These are phyloP conservation scores for Atta cephalotes DNA, from an alignment of 1,140 invertebrate species.

Conservation along the genomic window DNA sequence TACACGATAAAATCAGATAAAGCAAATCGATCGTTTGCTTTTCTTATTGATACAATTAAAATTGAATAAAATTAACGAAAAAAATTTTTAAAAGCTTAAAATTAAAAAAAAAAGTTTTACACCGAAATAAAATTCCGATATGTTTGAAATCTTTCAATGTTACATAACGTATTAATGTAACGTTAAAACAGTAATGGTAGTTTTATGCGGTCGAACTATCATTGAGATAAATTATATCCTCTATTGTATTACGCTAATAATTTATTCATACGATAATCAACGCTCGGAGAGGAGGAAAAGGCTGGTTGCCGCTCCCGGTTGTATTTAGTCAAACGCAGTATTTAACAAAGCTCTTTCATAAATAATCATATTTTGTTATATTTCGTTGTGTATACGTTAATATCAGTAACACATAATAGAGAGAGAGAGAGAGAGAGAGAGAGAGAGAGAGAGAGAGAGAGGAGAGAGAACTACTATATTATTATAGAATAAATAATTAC, in stretches of 20 bases:
- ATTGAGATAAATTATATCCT: slow-evolving; percentile 43
- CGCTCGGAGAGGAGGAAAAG: slow-evolving; percentile 25
- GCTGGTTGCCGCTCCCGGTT: neutral
- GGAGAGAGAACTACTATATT: neutral
- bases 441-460: too few species aligned
- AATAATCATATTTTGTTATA: slow-evolving; percentile 32
- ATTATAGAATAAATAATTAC: slow-evolving; percentile 39
- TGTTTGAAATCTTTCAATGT: neutral
- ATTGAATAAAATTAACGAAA: neutral
- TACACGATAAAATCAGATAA: slow-evolving; percentile 11
- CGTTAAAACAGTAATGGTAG: slow-evolving; percentile 36
- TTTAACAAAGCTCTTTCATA: slow-evolving; percentile 48
- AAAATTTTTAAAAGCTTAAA: neutral
- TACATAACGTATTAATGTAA: neutral
- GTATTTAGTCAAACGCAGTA: slow-evolving; percentile 28
- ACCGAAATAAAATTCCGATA: neutral
- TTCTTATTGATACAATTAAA: neutral
- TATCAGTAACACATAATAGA: slow-evolving; percentile 15
- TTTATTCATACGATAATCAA: slow-evolving; percentile 54
- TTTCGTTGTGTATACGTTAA: slow-evolving; percentile 1
- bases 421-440: too few species aligned
- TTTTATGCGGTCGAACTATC: slow-evolving; percentile 23
- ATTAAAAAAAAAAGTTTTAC: neutral
- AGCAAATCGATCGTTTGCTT: neutral
- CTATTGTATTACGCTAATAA: slow-evolving; percentile 36